phyloP scores from a whole-genome alignment of 2,797 vertebrate species.

The Borostomias antarcticus region DNA sequence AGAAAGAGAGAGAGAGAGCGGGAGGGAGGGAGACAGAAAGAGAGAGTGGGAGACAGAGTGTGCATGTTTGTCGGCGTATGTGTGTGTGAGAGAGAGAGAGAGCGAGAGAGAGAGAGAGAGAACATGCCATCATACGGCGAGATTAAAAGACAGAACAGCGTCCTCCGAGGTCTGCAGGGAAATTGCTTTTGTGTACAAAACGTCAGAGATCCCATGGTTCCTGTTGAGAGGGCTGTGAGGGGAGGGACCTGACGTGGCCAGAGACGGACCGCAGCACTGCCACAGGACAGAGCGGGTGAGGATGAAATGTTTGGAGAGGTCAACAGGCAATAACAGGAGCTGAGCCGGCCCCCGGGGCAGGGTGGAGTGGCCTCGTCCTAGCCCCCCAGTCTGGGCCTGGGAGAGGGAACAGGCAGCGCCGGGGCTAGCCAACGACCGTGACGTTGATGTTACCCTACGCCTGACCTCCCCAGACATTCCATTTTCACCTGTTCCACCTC shows the following conservation, averaged over 20 bases:
- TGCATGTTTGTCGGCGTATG: constrained; percentile 7
- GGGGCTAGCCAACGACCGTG: too few species aligned
- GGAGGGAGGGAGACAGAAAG: not conserved
- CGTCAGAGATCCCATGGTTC: constrained; percentile 56
- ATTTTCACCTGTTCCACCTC: too few species aligned
- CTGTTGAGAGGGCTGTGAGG: not conserved
- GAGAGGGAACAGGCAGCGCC: too few species aligned
- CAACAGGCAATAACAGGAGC: too few species aligned
- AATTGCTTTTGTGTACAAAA: constrained; percentile 33
- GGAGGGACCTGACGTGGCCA: constrained; percentile 14
- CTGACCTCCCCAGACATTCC: too few species aligned
- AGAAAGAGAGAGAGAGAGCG: constrained; percentile 5
- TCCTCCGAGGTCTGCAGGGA: constrained; percentile 49
- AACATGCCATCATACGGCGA: constrained; percentile 59
- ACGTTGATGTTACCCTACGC: too few species aligned
- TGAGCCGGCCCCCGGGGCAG: too few species aligned
- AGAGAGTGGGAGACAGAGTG: constrained; percentile 2
- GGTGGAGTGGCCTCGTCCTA: too few species aligned
- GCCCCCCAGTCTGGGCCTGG: too few species aligned
- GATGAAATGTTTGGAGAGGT: not conserved
- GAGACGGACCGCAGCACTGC: too few species aligned
- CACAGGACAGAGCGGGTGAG: constrained; percentile 15
- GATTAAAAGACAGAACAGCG: constrained; percentile 61
- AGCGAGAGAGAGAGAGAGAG: constrained; percentile 21
- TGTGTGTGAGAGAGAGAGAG: not conserved